A percentile compares a stretch with the other conserved stretches of the same genome.
Evolutionary conservation across 1,140 invertebrate genomes (phyloP).

Genomic region (Apis cerana): DNA sequence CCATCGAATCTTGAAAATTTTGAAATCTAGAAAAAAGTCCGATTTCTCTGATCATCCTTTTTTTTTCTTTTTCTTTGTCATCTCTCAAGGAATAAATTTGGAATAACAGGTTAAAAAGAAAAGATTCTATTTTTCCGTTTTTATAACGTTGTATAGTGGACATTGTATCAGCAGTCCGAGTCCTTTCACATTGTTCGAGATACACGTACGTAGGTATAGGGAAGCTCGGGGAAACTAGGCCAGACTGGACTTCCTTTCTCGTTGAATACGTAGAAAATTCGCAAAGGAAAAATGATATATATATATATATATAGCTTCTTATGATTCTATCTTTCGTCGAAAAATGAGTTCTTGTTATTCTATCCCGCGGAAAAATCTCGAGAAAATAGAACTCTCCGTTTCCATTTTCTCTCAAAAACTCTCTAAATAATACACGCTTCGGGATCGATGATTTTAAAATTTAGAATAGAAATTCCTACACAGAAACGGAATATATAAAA

Average conservation of each 20-base stretch:
- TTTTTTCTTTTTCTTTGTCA: background rate
- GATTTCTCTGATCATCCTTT: no score
- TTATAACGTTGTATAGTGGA: background rate
- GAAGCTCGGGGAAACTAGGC: slow-evolving; percentile 9
- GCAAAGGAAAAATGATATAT: background rate
- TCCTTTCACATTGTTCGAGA: slow-evolving; percentile 31
- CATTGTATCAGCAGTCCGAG: background rate
- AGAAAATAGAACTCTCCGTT: background rate
- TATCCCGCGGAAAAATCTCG: no score
- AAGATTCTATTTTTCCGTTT: background rate
- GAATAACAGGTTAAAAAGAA: background rate
- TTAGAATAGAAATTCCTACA: no score
- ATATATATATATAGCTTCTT: background rate
- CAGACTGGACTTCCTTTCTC: slow-evolving; percentile 15
- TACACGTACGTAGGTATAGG: background rate
- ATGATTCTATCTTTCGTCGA: slow-evolving; percentile 4
- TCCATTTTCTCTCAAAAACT: background rate
- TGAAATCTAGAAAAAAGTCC: no score
- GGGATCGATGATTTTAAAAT: no score
- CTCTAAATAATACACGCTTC: no score
- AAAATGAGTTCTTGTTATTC: background rate
- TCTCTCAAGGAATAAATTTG: background rate
- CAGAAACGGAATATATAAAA: no score
- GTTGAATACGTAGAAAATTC: slow-evolving; percentile 26
- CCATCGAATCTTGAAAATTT: no score